Evolutionary conservation across 1,140 invertebrate species (phyloP).

Genomic region (Aphis gossypii): DNA sequence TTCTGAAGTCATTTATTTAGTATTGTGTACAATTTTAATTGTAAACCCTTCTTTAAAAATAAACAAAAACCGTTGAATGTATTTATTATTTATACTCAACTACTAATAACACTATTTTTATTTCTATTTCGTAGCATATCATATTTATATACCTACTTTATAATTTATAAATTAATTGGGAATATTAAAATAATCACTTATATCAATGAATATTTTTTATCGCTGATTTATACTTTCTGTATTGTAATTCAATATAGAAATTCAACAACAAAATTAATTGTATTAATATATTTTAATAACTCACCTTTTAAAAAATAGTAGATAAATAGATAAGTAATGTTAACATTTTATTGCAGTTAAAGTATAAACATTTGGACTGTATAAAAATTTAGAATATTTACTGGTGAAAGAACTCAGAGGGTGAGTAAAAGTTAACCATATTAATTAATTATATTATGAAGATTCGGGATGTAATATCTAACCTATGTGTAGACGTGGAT

Average conservation of each 20-base stretch:
- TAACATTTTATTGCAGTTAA: background rate
- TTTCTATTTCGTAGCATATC: no score
- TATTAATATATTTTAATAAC: background rate
- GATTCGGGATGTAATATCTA: background rate
- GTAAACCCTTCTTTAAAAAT: background rate
- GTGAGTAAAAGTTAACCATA: background rate
- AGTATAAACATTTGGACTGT: background rate
- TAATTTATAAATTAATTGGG: background rate
- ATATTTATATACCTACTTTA: background rate
- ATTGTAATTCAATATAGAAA: background rate
- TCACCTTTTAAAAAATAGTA: background rate
- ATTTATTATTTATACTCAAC: background rate
- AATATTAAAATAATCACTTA: background rate
- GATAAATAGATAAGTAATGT: background rate
- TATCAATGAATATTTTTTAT: background rate
- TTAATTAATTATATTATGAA: background rate
- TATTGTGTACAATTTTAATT: background rate
- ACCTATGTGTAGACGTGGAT: background rate
- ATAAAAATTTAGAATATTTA: background rate
- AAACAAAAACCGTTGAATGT: background rate
- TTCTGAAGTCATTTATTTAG: background rate
- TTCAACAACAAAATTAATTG: background rate
- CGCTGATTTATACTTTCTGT: background rate
- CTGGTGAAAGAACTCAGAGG: background rate
- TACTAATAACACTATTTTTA: background rate